Conservation (phyloP, 2,888 invertebrate genomes). For the Platerodrilus igneus region DNA sequence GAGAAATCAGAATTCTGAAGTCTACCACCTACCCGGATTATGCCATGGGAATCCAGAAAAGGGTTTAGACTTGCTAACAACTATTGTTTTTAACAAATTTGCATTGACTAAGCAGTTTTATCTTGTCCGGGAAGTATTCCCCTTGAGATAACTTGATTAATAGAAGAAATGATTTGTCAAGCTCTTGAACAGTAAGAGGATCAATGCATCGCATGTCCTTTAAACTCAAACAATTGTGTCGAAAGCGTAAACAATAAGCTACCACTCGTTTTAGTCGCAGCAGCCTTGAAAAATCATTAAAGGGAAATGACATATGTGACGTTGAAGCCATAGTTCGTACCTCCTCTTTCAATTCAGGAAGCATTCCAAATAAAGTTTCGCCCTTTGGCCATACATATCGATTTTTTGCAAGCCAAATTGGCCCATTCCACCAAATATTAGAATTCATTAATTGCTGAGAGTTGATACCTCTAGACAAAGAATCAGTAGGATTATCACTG, state of each 20-base stretch:
- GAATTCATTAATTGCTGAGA: not conserved
- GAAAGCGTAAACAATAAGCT: not conserved
- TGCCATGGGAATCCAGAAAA: conserved; percentile 17
- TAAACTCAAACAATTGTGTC: not conserved
- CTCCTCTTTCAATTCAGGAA: no score
- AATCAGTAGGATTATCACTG: no score
- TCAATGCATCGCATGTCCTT: not conserved
- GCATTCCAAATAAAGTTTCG: no score
- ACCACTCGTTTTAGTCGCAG: not conserved
- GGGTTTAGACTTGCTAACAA: not conserved
- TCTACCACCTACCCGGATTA: conserved; percentile 23
- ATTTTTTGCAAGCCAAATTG: not conserved
- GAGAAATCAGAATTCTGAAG: conserved; percentile 12
- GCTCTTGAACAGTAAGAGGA: not conserved
- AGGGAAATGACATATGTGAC: no score
- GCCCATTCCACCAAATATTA: not conserved
- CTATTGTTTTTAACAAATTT: not conserved
- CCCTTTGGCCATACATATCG: no score
- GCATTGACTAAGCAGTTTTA: not conserved
- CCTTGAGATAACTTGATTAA: not conserved
- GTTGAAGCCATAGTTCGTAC: no score
- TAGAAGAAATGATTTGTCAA: not conserved
- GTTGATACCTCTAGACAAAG: not conserved
- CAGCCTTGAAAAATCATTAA: not conserved
- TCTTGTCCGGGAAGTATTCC: conserved; percentile 2